Conservation (phyloP, 2,113 vertebrate species). For the Periophthalmus modestus region DNA sequence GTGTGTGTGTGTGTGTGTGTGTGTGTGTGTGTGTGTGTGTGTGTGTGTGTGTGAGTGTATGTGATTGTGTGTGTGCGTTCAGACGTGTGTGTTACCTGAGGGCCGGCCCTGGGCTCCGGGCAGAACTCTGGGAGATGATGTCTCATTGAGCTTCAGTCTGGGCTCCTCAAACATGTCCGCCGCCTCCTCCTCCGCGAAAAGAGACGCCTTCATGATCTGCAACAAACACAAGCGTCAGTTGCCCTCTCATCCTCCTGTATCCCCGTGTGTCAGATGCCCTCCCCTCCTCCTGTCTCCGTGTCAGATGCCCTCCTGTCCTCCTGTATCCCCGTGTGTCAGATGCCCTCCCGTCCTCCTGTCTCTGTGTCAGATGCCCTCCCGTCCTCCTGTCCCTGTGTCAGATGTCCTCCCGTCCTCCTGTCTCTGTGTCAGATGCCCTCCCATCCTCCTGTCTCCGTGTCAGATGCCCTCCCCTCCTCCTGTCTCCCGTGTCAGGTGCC, state of each 20-base stretch:
- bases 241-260: too few species aligned
- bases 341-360: too few species aligned
- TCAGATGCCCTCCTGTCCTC: too few species aligned
- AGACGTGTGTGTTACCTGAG: conserved; percentile 70
- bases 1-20: too few species aligned
- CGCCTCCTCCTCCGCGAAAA: conserved; percentile 91
- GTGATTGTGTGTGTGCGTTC: too few species aligned
- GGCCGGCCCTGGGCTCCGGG: conserved; percentile 72
- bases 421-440: too few species aligned
- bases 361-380: neutral
- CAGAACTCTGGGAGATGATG: conserved; percentile 80
- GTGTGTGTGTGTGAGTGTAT: too few species aligned
- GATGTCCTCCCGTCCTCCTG: conserved; percentile 78
- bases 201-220: conserved; percentile 96
- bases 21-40: too few species aligned
- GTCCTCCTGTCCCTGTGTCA: conserved; percentile 83
- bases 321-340: too few species aligned
- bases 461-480: too few species aligned
- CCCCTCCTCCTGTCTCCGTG: conserved; percentile 86
- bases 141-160: conserved; percentile 72
- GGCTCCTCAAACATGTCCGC: conserved; percentile 75
- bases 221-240: neutral
- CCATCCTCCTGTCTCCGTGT: too few species aligned
- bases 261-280: neutral
- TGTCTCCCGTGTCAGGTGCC: too few species aligned